A percentile compares a stretch with the other conserved stretches of the same genome.
Evolutionary conservation across 2,888 invertebrate species (phyloP).

Genomic region (Seladonia tumulorum): DNA sequence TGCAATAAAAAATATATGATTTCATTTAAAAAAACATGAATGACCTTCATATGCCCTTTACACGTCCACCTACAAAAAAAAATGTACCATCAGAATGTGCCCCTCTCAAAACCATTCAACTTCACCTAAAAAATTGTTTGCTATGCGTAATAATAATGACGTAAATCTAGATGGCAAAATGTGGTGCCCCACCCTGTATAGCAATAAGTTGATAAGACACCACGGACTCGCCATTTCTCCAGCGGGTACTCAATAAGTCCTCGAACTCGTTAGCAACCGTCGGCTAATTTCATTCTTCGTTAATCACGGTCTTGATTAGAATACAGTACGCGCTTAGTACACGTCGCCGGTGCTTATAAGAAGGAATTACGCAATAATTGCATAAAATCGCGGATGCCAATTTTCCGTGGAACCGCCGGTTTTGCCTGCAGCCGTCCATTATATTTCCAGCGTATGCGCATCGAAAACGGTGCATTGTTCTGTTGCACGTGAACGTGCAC

Average conservation of each 20-base stretch:
- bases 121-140: too few species aligned
- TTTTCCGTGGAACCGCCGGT: constrained; percentile 41
- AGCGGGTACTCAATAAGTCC: not conserved
- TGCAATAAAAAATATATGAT: too few species aligned
- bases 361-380: constrained; percentile 45
- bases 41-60: too few species aligned
- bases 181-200: too few species aligned
- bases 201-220: constrained; percentile 24
- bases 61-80: too few species aligned
- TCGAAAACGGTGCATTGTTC: constrained; percentile 46
- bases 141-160: too few species aligned
- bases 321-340: constrained; percentile 17
- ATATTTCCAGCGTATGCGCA: constrained; percentile 35
- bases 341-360: constrained; percentile 7
- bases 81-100: too few species aligned
- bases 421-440: constrained; percentile 40
- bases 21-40: too few species aligned
- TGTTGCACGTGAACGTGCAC: constrained; percentile 48
- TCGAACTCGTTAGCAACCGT: constrained; percentile 5
- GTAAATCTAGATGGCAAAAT: too few species aligned
- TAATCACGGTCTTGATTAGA: constrained; percentile 28
- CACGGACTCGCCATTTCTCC: not conserved
- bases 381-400: constrained; percentile 21
- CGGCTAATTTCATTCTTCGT: constrained; percentile 14
- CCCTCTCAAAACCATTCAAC: too few species aligned